Conservation (phyloP, 2,888 invertebrate genomes). For the Smittia aterrima region DNA sequence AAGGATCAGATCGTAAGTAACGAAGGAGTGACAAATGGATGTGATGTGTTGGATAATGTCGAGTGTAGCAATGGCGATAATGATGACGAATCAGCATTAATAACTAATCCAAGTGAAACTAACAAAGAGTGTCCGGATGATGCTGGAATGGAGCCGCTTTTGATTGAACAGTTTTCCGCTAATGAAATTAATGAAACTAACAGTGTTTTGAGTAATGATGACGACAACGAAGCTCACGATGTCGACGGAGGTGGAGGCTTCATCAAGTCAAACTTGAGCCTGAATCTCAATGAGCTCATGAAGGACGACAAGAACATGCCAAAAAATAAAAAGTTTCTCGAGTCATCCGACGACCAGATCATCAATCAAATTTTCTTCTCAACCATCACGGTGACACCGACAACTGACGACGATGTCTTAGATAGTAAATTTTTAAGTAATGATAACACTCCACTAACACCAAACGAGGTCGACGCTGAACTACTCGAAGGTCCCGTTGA, state of each 20-base stretch:
- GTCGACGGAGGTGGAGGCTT: background rate
- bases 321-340: constrained; percentile 35
- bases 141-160: constrained; percentile 34
- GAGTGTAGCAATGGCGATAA: background rate
- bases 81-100: constrained; percentile 29
- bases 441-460: constrained; percentile 12
- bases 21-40: constrained; percentile 17
- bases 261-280: constrained; percentile 18
- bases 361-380: constrained; percentile 30
- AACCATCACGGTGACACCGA: constrained; percentile 28
- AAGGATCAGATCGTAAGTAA: constrained; percentile 28
- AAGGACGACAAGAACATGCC: background rate
- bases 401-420: constrained; percentile 24
- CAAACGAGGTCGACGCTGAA: background rate
- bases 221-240: background rate
- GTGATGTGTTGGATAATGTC: background rate
- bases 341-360: constrained; percentile 34
- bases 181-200: constrained; percentile 31
- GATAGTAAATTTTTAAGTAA: background rate
- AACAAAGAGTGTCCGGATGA: constrained; percentile 26
- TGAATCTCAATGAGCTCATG: constrained; percentile 10
- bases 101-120: constrained; percentile 19
- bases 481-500: background rate
- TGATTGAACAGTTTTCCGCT: constrained; percentile 27
- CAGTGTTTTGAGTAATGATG: background rate